Conservation (phyloP, 53 echinoderm and acorn worm genomes). For the Paracentrotus lividus region DNA sequence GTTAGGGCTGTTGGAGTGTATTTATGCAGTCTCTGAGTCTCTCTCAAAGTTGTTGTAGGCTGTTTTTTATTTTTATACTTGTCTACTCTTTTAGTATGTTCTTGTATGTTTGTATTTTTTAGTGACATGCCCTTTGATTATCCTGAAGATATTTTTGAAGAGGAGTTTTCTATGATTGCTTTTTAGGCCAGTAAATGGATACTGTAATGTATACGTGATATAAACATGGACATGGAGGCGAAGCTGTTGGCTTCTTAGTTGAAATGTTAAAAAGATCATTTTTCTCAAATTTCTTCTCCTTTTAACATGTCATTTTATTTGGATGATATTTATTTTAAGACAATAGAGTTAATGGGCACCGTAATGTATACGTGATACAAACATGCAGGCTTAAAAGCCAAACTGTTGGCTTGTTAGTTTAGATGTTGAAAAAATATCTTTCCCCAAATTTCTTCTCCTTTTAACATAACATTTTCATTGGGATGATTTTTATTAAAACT, state of each 20-base stretch:
- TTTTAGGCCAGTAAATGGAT: not conserved
- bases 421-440: too few species aligned
- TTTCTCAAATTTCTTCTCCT: too few species aligned
- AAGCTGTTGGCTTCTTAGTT: too few species aligned
- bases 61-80: constrained; percentile 35
- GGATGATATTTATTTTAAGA: too few species aligned
- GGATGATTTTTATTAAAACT: too few species aligned
- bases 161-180: not conserved
- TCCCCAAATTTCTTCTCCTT: too few species aligned
- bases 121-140: not conserved
- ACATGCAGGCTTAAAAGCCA: too few species aligned
- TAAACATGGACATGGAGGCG: not conserved
- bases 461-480: too few species aligned
- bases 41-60: not conserved
- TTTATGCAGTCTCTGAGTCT: constrained; percentile 58
- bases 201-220: not conserved
- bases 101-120: constrained; percentile 37
- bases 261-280: not conserved
- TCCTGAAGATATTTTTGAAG: constrained; percentile 1
- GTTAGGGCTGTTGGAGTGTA: constrained; percentile 60
- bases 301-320: too few species aligned
- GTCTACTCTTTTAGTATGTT: constrained; percentile 14
- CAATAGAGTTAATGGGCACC: too few species aligned
- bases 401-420: too few species aligned
- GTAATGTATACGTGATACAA: too few species aligned